Base-by-base conservation (phyloP, 1,140 invertebrate species). In the Ceratina australensis region DNA sequence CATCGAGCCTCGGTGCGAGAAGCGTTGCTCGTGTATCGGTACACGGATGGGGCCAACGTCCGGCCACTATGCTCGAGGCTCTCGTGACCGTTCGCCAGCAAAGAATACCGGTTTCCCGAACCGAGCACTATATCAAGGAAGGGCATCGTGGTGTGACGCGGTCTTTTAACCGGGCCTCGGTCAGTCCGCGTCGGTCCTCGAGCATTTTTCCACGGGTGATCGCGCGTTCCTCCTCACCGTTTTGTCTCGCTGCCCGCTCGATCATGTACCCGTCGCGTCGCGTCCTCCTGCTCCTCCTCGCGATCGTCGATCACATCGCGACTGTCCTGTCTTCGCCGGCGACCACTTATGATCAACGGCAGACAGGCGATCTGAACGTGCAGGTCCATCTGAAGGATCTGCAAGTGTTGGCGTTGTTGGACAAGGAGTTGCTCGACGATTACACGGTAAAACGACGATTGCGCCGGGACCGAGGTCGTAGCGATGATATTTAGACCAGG, bases 321-420 rank as follows among this genome's bases (percentile, higher is more conserved):
- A 50, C 68, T 61, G 42, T 24, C 0, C 33, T 26, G 50, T 67
- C 72, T 7, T 72, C 67, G 15, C 76, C 87, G 26, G 60, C 82
- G 5, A 84, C 87, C 26, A 84, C 87, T 24, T 95, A 94, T 88
- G 95, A 97, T 90, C 95, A 96, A 88, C 94, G 95, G 49, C 96
- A 97, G 89, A 94, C 93, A 1, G 96, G 96, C 4, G 94, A 96
- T 75, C 93, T 95, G 79, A 97, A 97, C 90, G 94, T 97, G 57
- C 95, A 96, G 86, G 92, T 97, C 60, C 94, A 96, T 87, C 89
- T 96, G 65, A 96, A 96, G 90, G 95, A 96, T 90, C 91, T 97
- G 67, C 93, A 95, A 86, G 94, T 97, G 82, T 93, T 96, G 78
- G 95, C 96, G 47, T 86, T 96, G 50, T 81, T 95, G 22, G 91